Conservation (phyloP, 2,797 vertebrate species). For the Notoglanidium macrostoma region DNA sequence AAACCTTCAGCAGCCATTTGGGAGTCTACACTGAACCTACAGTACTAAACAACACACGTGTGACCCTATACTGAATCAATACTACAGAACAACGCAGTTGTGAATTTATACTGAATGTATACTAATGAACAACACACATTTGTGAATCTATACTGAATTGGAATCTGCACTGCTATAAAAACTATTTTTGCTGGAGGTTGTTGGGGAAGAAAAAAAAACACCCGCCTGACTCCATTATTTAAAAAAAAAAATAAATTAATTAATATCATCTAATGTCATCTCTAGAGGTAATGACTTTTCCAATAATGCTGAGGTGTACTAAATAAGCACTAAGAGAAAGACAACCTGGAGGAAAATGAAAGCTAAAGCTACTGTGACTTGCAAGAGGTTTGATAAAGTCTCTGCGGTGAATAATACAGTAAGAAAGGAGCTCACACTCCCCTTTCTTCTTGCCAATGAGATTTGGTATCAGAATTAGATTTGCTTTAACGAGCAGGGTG, state of each 20-base stretch:
- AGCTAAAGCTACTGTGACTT: background rate
- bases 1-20: background rate
- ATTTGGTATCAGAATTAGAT: conserved; percentile 21
- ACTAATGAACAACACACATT: background rate
- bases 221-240: background rate
- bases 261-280: conserved; percentile 29
- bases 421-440: background rate
- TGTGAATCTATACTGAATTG: background rate
- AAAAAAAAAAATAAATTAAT: background rate
- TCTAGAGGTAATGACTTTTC: conserved; percentile 21
- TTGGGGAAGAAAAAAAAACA: background rate
- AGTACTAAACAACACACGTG: background rate
- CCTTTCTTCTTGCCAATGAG: background rate
- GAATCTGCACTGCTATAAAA: background rate
- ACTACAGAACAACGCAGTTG: background rate
- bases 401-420: background rate
- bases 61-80: background rate
- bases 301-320: conserved; percentile 36
- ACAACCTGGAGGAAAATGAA: background rate
- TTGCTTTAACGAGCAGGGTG: conserved; percentile 21
- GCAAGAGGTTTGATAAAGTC: background rate
- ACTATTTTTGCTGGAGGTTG: background rate
- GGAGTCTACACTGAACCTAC: background rate
- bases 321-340: conserved; percentile 34
- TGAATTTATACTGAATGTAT: background rate